Base-by-base conservation (phyloP, 37 sponge, comb jelly and placozoan species). In the Halichondria panicea region DNA sequence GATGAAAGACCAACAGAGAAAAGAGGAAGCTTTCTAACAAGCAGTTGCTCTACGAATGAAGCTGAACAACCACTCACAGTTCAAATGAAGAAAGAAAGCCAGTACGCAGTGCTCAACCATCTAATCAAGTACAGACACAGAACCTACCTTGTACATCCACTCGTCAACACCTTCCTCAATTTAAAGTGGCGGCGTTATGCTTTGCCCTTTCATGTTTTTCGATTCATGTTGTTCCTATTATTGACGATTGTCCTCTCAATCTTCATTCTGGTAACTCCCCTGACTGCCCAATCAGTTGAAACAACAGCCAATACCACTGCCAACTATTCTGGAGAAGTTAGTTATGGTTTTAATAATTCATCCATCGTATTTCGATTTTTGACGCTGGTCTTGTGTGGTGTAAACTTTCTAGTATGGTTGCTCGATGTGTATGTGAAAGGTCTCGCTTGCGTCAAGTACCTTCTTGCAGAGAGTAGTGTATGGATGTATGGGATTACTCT, bases 161-260 rank as follows among this genome's bases (percentile, higher is more conserved):
- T 91, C 5, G 78, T 85, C 2, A 43, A 63, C 8, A 53, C 61
- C n/a, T 87, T 56, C 63, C 67, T 95, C 8, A 84, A 74, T 43
- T 35, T 44, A 32, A 87, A 87, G 45, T 95, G 95, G 95, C 0
- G 28, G 3, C 69, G 57, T 12, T 88, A 88, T 60, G 92, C 88
- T 11, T 43, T 79, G 24, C 24, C 7, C 9, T 36, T 76, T 42
- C 59, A 74, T 65, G 5, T 60, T 24, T 54, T 66, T 1, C 37
- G 67, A 9, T 24, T 84, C 13, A 24, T 63, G 15, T 24, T 85
- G 1, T 64, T 79, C 48, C 22, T 81, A 21, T 28, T 95, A 0
- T 73, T 73, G 3, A 25, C 85, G 18, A 34, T 91, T 12, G 48
- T 95, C 28, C 42, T 95, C 36, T 81, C 89, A 6, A 36, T 63